Percentiles rank a stretch among this genome's conserved stretches.
Conservation (phyloP, 2,888 invertebrate species). For the Frankliniella fusca region DNA sequence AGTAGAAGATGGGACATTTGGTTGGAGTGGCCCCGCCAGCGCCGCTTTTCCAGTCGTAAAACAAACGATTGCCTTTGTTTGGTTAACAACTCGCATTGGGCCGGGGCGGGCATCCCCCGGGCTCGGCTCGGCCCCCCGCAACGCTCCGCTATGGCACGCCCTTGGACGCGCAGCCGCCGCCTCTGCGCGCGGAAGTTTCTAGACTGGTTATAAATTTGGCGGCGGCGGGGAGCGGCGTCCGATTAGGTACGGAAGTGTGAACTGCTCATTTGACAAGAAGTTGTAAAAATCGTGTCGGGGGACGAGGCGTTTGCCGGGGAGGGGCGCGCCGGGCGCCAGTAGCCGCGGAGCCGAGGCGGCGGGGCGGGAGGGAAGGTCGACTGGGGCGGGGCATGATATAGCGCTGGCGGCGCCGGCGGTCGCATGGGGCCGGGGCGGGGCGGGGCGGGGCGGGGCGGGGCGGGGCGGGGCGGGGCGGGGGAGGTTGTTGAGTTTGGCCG, state of each 20-base stretch:
- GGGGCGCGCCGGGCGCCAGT: background rate
- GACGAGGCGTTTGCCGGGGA: background rate
- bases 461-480: too few relatives aligned
- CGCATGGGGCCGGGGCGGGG: too few relatives aligned
- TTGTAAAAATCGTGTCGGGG: slow-evolving; percentile 9
- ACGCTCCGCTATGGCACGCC: background rate
- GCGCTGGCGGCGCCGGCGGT: background rate
- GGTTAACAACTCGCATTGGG: background rate
- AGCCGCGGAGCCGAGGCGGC: background rate
- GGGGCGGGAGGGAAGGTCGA: background rate
- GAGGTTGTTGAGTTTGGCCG: too few relatives aligned
- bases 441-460: too few relatives aligned
- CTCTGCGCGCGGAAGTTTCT: background rate
- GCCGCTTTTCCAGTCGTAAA: background rate
- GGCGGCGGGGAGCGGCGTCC: background rate
- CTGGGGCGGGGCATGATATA: background rate
- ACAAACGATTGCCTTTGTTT: slow-evolving; percentile 4
- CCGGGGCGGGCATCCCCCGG: too few relatives aligned
- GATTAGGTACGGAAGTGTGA: slow-evolving; percentile 3
- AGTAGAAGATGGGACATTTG: background rate
- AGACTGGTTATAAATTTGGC: slow-evolving; percentile 11
- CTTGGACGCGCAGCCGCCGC: background rate
- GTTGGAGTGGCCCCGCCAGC: background rate
- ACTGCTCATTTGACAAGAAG: slow-evolving; percentile 11
- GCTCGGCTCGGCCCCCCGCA: background rate